Evolutionary conservation across 2,888 invertebrate species (phyloP).

Genomic region (Carpatolechia fugitivella): DNA sequence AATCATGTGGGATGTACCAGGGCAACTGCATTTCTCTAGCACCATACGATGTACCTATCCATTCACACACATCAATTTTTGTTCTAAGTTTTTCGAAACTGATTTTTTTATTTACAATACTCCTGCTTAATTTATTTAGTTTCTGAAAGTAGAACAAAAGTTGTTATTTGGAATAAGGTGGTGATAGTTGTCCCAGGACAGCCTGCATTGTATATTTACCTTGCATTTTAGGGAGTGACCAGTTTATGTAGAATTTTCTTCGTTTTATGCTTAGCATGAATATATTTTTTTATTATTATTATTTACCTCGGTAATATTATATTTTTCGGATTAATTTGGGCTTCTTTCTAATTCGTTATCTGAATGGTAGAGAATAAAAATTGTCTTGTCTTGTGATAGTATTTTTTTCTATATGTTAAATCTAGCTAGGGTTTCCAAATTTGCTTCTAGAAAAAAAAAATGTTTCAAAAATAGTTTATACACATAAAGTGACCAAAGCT

Average conservation of each 20-base stretch:
- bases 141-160: background rate
- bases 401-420: no score
- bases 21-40: background rate
- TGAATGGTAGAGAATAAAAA: background rate
- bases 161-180: background rate
- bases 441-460: no score
- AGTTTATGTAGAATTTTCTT: conserved; percentile 36
- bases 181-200: conserved; percentile 1
- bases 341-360: background rate
- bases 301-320: background rate
- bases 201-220: conserved; percentile 17
- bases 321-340: background rate
- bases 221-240: conserved; percentile 42
- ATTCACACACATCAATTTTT: background rate
- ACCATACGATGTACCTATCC: background rate
- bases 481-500: no score
- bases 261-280: conserved; percentile 56
- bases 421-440: no score
- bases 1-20: conserved; percentile 24
- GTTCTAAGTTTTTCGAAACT: background rate
- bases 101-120: no score
- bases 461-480: no score
- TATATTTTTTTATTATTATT: conserved; percentile 35
- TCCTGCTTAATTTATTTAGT: background rate
- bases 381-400: background rate